Evolutionary conservation across 2,113 vertebrate species (phyloP), one percentile per base, ranked within the genome.

Genomic region (Hippocampus comes): DNA sequence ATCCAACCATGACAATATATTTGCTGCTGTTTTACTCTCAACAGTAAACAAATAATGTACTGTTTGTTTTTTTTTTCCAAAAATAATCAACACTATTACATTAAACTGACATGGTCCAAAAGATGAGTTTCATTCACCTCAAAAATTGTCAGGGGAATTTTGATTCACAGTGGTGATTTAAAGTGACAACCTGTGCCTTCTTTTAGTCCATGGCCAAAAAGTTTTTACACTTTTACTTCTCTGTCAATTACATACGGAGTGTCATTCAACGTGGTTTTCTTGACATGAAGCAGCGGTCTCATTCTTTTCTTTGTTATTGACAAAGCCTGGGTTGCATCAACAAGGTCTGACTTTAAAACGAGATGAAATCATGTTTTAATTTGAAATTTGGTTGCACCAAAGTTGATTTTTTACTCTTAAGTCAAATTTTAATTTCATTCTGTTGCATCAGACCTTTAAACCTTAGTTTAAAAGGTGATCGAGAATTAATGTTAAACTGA

Each of bases 1-100:
- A 78, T 67, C 73, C 74, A 82, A 79, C 84, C 83, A 86, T 80
- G 74, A 71, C 53, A 78, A 61, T 73, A 76, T 73, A 18, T n/a
- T 67, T 59, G 63, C 71, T 63, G 65, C 11, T 60, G 48, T 12
- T 65, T 68, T 43, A 61, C 77, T 79, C 70, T 68, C 61, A 72
- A 53, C 15, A 74, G 61, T 30, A 8, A 17, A 61, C 1, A 3
- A 3, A 30, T 15, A 30, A 25, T 60, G 15, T 34, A 5, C 0
- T 17, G 27, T 60, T 27, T 60, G 30, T 43, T 43, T 43, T 3
- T 43, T 11, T 43, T 43, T 43, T 1, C 8, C 7, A 38, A 38
- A 46, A 53, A 9, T 20, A 53, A 20, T 0, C 20, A 53, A 49
- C 17, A 17, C 14, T 49, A 5, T 53, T 53, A n/a, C 21, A 55